Conservation (phyloP, 1,140 invertebrate species). For the Cydia amplana region DNA sequence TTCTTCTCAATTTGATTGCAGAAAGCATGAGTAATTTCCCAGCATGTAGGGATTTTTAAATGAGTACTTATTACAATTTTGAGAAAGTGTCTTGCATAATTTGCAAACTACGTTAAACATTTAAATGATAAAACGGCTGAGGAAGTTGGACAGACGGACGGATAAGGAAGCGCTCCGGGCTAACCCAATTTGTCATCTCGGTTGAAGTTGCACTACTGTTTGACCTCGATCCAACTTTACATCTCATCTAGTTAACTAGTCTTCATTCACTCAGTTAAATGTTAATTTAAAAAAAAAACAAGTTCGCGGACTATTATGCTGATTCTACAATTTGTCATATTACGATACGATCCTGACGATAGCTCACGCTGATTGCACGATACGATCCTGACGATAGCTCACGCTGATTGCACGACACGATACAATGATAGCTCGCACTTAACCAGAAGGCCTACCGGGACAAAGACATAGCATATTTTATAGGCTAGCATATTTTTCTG, state of each 20-base stretch:
- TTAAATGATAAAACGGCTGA: neutral
- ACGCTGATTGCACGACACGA: no score
- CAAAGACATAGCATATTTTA: no score
- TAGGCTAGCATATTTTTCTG: no score
- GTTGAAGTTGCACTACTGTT: constrained; percentile 14
- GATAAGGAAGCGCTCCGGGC: constrained; percentile 11
- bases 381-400: no score
- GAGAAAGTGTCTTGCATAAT: neutral
- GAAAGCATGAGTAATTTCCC: neutral
- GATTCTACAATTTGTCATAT: neutral
- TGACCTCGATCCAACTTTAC: neutral
- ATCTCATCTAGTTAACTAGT: constrained; percentile 1
- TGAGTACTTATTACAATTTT: neutral
- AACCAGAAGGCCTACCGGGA: no score
- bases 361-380: no score
- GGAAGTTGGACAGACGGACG: constrained; percentile 17
- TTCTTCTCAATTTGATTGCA: no score
- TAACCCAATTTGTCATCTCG: constrained; percentile 20
- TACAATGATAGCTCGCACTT: no score
- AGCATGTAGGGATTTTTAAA: neutral
- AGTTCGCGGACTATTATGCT: neutral
- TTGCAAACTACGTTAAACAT: neutral
- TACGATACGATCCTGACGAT: no score
- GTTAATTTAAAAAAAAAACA: neutral
- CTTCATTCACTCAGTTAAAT: neutral